Base-by-base conservation (phyloP, 1,140 invertebrate genomes). In the Drosophila melanogaster region DNA sequence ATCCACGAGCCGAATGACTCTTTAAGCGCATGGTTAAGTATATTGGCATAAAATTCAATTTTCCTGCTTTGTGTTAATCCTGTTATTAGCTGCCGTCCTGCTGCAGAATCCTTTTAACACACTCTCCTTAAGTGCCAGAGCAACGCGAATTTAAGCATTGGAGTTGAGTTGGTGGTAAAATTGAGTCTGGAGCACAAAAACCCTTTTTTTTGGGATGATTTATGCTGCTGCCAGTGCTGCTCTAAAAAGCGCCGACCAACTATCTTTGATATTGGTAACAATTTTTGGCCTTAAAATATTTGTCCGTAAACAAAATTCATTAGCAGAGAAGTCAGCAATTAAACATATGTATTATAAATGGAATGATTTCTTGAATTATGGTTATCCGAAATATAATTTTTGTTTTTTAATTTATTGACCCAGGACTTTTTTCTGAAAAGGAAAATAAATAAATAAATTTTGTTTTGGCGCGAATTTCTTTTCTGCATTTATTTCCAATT, bases 1-100 rank as follows among this genome's bases (percentile, higher is more conserved):
- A 26, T 17, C 44, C 50, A 60, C 50, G 24, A 40, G 7, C 37
- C 41, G 55, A 43, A 43, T 69, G 64, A 61, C 64, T 71, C 85
- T 89, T 89, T 78, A 89, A 89, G 84, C 77, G 60, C 53, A 30
- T 55, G 51, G 40, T 47, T 60, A 62, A 64, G 70, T 76, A 66
- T 87, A 84, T 89, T 89, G 85, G 77, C 77, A 78, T 77, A 69
- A 90, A 90, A 90, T 90, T 90, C 81, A 90, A 90, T 90, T 90
- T 90, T 53, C 77, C 74, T 76, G 59, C 77, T 77, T 90, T 90
- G 86, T 90, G 77, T 78, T 86, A 90, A 90, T 90, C 79, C 87
- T 87, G 79, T 90, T 90, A 90, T 90, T 86, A 90, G 79, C 79
- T 58, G 50, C 58, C 81, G 62, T 77, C 51, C 65, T 37, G 43